These are phyloP conservation scores for Arremon aurantiirostris DNA, from an alignment of 2,797 vertebrate species.

Conservation along the genomic window DNA sequence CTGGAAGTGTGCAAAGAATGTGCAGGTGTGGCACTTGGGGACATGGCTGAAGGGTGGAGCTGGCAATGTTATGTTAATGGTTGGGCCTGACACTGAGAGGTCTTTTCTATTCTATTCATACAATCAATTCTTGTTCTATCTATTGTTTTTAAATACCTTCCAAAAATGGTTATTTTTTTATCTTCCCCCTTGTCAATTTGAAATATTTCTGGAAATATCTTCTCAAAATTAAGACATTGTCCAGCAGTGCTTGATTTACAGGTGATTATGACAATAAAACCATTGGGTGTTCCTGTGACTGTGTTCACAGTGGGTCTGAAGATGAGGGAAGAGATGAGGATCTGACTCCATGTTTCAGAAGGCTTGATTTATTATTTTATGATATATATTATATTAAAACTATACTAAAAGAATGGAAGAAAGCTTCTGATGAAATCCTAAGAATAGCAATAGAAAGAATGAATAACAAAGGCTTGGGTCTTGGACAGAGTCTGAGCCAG, in stretches of 20 bases:
- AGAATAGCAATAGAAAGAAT: no score
- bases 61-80: neutral
- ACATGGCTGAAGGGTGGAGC: neutral
- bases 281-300: accelerated
- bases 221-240: neutral
- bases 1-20: neutral
- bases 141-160: neutral
- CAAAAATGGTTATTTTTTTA: neutral
- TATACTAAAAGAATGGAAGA: no score
- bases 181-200: neutral
- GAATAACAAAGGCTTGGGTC: no score
- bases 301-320: no score
- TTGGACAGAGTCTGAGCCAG: no score
- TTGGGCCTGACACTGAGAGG: neutral
- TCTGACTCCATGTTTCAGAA: no score
- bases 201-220: neutral
- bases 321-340: no score
- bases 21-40: neutral
- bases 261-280: neutral
- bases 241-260: neutral
- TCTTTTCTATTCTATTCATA: neutral
- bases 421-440: no score
- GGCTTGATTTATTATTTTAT: no score
- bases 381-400: no score
- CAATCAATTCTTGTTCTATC: neutral